A percentile compares a stretch with the other conserved stretches of the same genome.
Evolutionary conservation across 1,140 invertebrate genomes (phyloP).

Genomic region (Octopus bimaculoides): DNA sequence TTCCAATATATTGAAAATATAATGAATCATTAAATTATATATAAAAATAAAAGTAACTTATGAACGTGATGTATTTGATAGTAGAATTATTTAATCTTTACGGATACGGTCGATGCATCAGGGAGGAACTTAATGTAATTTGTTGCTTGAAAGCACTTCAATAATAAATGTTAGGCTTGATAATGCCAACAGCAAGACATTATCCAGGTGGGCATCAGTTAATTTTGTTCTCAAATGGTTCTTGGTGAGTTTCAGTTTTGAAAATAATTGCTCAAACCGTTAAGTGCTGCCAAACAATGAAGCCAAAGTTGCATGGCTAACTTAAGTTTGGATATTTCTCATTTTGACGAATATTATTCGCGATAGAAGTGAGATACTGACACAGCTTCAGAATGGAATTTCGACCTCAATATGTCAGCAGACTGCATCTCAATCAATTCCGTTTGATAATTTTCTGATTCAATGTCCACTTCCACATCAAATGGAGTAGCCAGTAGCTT

Average conservation of each 20-base stretch:
- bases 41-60: no score
- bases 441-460: background rate
- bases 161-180: background rate
- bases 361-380: background rate
- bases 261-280: background rate
- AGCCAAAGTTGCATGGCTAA: background rate
- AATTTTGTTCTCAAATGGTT: background rate
- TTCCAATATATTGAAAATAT: no score
- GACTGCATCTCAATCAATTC: background rate
- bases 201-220: constrained; percentile 1
- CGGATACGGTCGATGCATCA: background rate
- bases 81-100: no score
- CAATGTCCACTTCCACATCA: constrained; percentile 6
- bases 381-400: background rate
- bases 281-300: constrained; percentile 4
- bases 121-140: background rate
- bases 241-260: constrained; percentile 1
- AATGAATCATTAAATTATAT: no score
- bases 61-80: no score
- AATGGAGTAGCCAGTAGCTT: background rate
- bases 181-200: background rate
- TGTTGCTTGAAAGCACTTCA: constrained; percentile 1
- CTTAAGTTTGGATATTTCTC: background rate
- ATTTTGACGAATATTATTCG: background rate
- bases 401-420: background rate